Evolutionary conservation across 2,113 vertebrate species (phyloP), one percentile per base, ranked within the genome.

Genomic region (Sminthopsis crassicaudata): DNA sequence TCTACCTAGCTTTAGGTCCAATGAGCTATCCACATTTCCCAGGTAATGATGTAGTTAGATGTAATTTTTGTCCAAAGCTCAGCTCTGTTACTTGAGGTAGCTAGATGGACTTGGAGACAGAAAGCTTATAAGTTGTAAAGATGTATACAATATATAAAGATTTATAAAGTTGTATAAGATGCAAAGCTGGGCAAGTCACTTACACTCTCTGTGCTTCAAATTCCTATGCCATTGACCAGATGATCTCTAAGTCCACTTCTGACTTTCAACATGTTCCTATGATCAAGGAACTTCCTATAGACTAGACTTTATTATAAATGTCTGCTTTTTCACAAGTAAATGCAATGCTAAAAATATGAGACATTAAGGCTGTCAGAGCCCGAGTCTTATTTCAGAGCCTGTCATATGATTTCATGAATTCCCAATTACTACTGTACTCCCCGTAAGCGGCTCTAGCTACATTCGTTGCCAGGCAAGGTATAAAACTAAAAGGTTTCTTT

Each of bases 401-500:
- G 94, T 9, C 94, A 22, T 94, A 90, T 93, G 94, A 95, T 96
- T 97, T 95, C 94, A 90, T 57, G 90, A 95, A 92, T 94, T 94
- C 92, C 93, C 97, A 96, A 97, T 97, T 95, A 96, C 19, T 1
- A 90, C 90, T 53, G 55, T 67, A 93, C 94, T 96, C 94, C 27
- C 88, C 93, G 42, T 96, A 97, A 98, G 92, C 92, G 92, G 89
- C 89, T 96, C 5, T 23, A 50, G 48, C 25, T 8, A 57, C 97
- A 93, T 97, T 95, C 90, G 95, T 97, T 96, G 96, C 96, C 91
- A 95, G 94, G 96, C 94, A 93, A 97, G 93, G 94, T 92, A 22
- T n/a, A 91, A 89, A 0, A 84, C 92, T 93, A 92, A 93, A 93
- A 95, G 94, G 55, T 42, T 96, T 48, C 55, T 76, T 51, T 93